phyloP scores from a whole-genome alignment of 2,888 invertebrate genomes.

The Dione juno region DNA sequence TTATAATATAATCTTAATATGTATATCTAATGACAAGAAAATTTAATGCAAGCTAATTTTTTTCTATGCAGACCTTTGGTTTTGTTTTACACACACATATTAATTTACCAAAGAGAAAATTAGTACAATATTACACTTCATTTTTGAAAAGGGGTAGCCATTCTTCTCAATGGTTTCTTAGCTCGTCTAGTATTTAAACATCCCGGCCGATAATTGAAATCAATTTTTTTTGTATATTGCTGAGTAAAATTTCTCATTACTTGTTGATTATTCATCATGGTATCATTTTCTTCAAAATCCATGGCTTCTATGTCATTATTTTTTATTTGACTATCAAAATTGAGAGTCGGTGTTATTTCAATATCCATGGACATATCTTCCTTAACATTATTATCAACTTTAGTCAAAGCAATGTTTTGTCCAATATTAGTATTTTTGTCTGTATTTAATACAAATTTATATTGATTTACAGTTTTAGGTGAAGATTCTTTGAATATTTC shows the following conservation, averaged over 20 bases:
- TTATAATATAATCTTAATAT: neutral
- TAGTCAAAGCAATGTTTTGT: neutral
- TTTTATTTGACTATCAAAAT: neutral
- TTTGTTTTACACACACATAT: neutral
- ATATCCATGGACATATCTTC: slow-evolving; percentile 33
- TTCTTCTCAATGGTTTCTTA: slow-evolving; percentile 48
- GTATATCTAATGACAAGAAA: neutral
- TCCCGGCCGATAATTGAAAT: slow-evolving; percentile 54
- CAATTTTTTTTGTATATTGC: neutral
- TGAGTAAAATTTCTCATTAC: neutral
- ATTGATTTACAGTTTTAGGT: neutral
- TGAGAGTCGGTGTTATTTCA: slow-evolving; percentile 28
- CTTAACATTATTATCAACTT: neutral
- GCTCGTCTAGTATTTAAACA: slow-evolving; percentile 34
- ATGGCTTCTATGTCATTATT: slow-evolving; percentile 5
- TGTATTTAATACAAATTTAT: neutral
- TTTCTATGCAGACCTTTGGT: neutral
- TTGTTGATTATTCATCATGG: neutral
- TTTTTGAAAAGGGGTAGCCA: slow-evolving; percentile 36
- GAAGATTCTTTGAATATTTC: neutral
- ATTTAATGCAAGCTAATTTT: neutral
- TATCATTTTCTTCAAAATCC: slow-evolving; percentile 27
- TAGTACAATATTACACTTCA: neutral
- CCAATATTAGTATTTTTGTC: too few species aligned
- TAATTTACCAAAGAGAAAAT: neutral